Percentiles rank a stretch among this genome's conserved stretches.
Conservation (phyloP, 2,797 vertebrate species). For the Parauchenoglanis punctatus region DNA sequence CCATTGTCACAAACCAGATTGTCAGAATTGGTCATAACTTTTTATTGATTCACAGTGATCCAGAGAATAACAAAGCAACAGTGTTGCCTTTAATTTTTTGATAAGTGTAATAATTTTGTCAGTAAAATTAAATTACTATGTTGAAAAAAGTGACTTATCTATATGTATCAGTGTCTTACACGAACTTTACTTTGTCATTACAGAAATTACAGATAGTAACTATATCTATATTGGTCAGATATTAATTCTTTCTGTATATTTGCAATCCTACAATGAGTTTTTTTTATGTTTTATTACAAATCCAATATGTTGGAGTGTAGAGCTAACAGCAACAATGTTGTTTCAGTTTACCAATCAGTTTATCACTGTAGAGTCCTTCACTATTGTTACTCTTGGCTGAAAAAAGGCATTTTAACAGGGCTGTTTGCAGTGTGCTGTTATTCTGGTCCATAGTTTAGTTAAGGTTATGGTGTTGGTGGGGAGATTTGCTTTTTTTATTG, state of each 20-base stretch:
- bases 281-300: not conserved
- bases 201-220: not conserved
- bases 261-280: not conserved
- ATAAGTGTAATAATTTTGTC: not conserved
- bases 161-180: not conserved
- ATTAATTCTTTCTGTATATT: not conserved
- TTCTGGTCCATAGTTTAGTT: slow-evolving; percentile 2
- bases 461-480: not conserved
- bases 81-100: not conserved
- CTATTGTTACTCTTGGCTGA: slow-evolving; percentile 6
- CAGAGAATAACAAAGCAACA: not conserved
- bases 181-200: not conserved
- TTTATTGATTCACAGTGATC: not conserved
- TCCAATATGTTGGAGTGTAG: not conserved
- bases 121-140: not conserved
- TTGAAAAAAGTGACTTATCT: not conserved
- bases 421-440: not conserved
- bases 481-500: not conserved
- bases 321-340: not conserved
- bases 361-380: slow-evolving; percentile 12
- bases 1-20: too few relatives aligned
- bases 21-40: not conserved
- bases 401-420: not conserved
- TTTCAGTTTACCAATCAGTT: not conserved
- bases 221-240: not conserved